Percentiles rank a stretch among this genome's conserved stretches.
Conservation (phyloP, 2,888 invertebrate genomes). For the Mesodorylaimus sp. region DNA sequence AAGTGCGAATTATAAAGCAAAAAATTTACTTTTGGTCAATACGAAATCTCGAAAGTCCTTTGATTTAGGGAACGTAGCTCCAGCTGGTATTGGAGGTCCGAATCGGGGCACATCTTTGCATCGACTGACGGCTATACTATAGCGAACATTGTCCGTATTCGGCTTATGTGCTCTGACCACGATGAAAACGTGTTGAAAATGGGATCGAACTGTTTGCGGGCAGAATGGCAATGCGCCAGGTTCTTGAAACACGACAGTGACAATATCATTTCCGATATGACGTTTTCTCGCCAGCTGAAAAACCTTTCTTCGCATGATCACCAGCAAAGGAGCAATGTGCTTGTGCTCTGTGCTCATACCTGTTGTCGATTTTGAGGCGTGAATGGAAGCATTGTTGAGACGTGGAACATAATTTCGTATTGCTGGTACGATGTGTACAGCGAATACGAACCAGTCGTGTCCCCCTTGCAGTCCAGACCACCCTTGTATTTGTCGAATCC, state of each 20-base stretch:
- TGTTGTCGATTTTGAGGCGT: slow-evolving; percentile 87
- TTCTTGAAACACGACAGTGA: slow-evolving; percentile 75
- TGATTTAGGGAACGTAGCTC: slow-evolving; percentile 66
- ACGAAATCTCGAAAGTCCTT: slow-evolving; percentile 81
- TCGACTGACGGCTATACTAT: slow-evolving; percentile 47
- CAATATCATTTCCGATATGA: slow-evolving; percentile 93
- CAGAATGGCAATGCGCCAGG: slow-evolving; percentile 58
- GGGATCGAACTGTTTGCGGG: slow-evolving; percentile 77
- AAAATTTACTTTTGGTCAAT: slow-evolving; percentile 55
- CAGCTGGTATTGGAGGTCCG: slow-evolving; percentile 78
- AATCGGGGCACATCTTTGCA: slow-evolving; percentile 87
- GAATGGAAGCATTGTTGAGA: slow-evolving; percentile 84
- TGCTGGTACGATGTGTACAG: slow-evolving; percentile 75
- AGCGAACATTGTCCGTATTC: slow-evolving; percentile 71
- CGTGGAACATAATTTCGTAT: slow-evolving; percentile 90
- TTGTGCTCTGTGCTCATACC: slow-evolving; percentile 31
- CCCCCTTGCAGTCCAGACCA: slow-evolving; percentile 75
- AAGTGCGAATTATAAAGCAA: not conserved
- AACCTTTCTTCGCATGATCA: no score
- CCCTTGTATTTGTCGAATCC: slow-evolving; percentile 87
- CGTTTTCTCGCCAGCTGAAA: slow-evolving; percentile 62
- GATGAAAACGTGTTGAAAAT: slow-evolving; percentile 93
- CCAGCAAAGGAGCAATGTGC: no score
- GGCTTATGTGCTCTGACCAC: slow-evolving; percentile 72
- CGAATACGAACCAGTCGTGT: slow-evolving; percentile 73